Conservation (phyloP, 2,888 invertebrate species). For the Acanthoscelides obtectus region DNA sequence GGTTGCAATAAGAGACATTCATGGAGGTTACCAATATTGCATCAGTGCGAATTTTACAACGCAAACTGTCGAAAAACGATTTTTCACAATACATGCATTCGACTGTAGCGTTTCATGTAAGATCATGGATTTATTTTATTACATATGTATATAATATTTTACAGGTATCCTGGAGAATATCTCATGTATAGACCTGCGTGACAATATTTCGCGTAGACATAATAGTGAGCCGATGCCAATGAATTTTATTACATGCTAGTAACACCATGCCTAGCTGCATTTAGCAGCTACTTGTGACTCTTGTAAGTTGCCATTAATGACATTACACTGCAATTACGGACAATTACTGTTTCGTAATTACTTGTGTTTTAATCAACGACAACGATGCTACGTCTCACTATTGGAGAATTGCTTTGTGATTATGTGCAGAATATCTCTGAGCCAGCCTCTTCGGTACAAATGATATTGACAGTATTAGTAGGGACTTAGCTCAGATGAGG, state of each 20-base stretch:
- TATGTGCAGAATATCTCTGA: background rate
- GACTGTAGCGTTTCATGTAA: too few relatives aligned
- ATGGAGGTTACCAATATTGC: too few relatives aligned
- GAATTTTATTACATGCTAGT: background rate
- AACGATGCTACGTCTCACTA: background rate
- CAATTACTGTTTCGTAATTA: conserved; percentile 1
- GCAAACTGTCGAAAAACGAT: too few relatives aligned
- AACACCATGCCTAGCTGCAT: background rate
- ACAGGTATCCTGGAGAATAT: background rate
- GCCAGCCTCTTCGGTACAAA: too few relatives aligned
- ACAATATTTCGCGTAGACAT: background rate
- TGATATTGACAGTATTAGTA: too few relatives aligned
- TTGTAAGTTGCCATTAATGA: background rate
- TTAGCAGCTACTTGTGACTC: background rate
- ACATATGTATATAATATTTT: too few relatives aligned
- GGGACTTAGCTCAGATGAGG: too few relatives aligned
- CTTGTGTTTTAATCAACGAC: background rate
- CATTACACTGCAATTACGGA: conserved; percentile 1
- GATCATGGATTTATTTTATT: too few relatives aligned
- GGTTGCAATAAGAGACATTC: too few relatives aligned
- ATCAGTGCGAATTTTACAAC: too few relatives aligned
- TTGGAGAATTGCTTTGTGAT: background rate
- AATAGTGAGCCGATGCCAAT: background rate
- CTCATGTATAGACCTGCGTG: background rate
- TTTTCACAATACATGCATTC: too few relatives aligned